Evolutionary conservation across 2,113 vertebrate genomes (phyloP).

Genomic region (Micronisus gabar): DNA sequence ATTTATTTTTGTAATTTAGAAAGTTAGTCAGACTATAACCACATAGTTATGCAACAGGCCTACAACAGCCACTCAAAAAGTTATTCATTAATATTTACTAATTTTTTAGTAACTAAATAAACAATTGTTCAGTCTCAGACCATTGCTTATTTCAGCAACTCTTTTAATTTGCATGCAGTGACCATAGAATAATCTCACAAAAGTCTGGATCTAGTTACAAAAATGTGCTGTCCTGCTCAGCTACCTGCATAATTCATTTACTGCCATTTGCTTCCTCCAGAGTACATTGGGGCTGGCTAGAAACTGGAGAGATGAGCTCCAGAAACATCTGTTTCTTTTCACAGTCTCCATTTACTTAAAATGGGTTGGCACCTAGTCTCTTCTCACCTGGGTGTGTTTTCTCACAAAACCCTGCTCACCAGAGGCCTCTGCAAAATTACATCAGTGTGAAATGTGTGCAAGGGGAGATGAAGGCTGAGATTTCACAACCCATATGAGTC

Average conservation of each 20-base stretch:
- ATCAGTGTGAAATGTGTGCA: fast-evolving
- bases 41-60: neutral
- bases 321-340: neutral
- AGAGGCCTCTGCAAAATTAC: neutral
- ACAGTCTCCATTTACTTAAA: neutral
- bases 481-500: neutral
- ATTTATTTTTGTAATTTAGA: neutral
- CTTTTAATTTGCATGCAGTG: neutral
- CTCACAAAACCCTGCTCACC: neutral
- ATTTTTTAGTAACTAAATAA: neutral
- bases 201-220: neutral
- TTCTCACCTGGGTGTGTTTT: neutral
- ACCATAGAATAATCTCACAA: neutral
- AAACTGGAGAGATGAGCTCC: neutral
- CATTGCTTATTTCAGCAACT: neutral
- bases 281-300: neutral
- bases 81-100: neutral
- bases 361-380: fast-evolving
- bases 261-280: fast-evolving
- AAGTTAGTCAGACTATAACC: neutral
- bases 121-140: neutral
- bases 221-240: neutral
- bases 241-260: neutral
- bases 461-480: neutral
- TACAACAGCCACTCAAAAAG: neutral